phyloP scores from a whole-genome alignment of 2,113 vertebrate species.

The Meriones unguiculatus region DNA sequence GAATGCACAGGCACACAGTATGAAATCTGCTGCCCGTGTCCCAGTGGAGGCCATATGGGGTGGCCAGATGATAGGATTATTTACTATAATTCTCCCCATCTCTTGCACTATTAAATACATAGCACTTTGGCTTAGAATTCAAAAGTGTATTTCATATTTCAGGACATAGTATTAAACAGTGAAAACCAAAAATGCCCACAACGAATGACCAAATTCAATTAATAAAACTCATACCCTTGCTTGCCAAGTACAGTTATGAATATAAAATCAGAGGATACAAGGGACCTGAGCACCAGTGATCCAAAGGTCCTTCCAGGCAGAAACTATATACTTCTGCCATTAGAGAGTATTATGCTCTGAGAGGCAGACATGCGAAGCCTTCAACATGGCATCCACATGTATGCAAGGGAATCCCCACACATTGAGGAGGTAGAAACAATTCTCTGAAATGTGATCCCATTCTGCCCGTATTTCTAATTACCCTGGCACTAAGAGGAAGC shows the following conservation, averaged over 20 bases:
- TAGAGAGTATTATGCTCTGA: background rate
- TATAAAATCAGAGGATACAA: background rate
- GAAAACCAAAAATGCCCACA: background rate
- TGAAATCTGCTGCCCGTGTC: accelerated
- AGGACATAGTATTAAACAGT: background rate
- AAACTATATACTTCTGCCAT: background rate
- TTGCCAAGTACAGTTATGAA: background rate
- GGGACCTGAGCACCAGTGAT: background rate
- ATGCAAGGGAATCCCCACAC: background rate
- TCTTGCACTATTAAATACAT: background rate
- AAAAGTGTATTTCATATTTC: background rate
- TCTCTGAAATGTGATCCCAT: background rate
- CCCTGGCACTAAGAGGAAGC: background rate
- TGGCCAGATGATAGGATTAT: background rate
- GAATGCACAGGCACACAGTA: background rate
- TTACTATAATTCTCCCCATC: background rate
- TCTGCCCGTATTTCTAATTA: background rate
- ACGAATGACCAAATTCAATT: background rate
- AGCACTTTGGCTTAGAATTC: background rate
- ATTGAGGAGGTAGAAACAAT: background rate
- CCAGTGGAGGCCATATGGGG: accelerated
- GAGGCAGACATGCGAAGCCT: background rate
- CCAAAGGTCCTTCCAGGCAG: background rate
- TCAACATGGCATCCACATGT: background rate
- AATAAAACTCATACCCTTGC: no score